Evolutionary conservation across 2,113 vertebrate species (phyloP), one percentile per base, ranked within the genome.

Genomic region (Syrrhaptes paradoxus): DNA sequence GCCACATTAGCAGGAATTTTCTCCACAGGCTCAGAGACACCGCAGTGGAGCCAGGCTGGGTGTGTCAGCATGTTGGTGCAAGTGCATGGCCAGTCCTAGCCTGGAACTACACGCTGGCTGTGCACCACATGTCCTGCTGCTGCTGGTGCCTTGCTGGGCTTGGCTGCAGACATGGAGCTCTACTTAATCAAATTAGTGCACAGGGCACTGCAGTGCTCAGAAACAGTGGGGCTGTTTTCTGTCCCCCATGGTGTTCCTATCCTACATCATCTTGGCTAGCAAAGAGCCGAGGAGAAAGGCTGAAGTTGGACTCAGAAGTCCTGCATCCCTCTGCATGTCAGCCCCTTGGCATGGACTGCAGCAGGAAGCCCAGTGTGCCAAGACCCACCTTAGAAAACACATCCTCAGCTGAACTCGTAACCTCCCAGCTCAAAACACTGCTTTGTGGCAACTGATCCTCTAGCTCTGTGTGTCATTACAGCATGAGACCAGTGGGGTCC

Each of bases 301-400:
- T 61, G 34, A 43, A 81, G 16, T 21, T 36, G 25, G n/a, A 82
- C 57, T 54, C 17, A 6, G 49, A 20, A 75, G n/a, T n/a, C 20
- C 59, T 54, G 25, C n/a, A 7, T 74, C 31, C 24, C 10, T 61
- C 45, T 0, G 0, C 1, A 1, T 46, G n/a, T 17, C 46, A 84
- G n/a, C 14, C 55, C 26, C 15, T 52, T 55, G 62, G 74, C 45
- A 49, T 0, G 0, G 45, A 25, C 29, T 49, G 62, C 54, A 57
- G 31, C 26, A 57, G 49, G 66, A 68, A 68, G 21, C 38, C 58
- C 11, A 2, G 4, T 45, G 19, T 76, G 74, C 34, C 54, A 73
- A 28, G 14, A 36, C 29, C 52, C 6, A 9, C 45, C 57, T 72
- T 55, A 36, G 31, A 89, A 82, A 87, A 26, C 63, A 26, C 76